phyloP scores from a whole-genome alignment of 2,888 invertebrate species.

The Caenorhabditis macrosperma region DNA sequence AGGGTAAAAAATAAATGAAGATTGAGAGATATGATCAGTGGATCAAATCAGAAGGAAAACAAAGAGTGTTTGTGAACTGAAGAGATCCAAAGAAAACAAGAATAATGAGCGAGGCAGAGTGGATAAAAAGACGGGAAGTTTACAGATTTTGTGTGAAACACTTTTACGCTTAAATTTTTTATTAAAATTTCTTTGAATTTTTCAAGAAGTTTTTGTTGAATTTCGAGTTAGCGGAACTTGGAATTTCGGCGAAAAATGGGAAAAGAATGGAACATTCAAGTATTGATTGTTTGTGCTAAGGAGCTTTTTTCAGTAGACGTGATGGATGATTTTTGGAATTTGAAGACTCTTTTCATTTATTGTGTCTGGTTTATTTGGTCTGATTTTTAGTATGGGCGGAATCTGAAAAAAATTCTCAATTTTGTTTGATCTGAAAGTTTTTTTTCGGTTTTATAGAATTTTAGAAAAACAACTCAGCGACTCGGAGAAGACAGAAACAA shows the following conservation, averaged over 20 bases:
- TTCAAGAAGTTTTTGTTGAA: neutral
- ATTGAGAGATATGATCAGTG: constrained; percentile 22
- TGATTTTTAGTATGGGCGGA: constrained; percentile 38
- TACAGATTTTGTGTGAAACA: neutral
- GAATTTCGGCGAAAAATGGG: neutral
- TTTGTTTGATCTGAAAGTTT: constrained; percentile 5
- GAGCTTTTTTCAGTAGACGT: too few relatives aligned
- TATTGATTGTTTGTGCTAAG: neutral
- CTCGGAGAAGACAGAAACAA: neutral
- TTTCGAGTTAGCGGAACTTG: neutral
- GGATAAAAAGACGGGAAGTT: neutral
- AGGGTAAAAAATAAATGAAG: neutral
- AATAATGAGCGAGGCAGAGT: neutral
- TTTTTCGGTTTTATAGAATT: constrained; percentile 9
- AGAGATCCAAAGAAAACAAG: constrained; percentile 5
- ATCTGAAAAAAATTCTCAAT: constrained; percentile 1
- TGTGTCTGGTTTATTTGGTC: constrained; percentile 4
- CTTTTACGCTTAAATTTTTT: too few relatives aligned
- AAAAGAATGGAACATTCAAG: neutral
- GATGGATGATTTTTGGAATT: neutral
- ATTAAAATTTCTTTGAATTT: neutral
- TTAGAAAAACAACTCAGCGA: neutral
- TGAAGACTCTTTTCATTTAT: neutral
- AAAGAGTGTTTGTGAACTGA: neutral
- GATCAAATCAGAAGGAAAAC: neutral